phyloP scores from a whole-genome alignment of 2,113 vertebrate species.

The Urocolius indicus region DNA sequence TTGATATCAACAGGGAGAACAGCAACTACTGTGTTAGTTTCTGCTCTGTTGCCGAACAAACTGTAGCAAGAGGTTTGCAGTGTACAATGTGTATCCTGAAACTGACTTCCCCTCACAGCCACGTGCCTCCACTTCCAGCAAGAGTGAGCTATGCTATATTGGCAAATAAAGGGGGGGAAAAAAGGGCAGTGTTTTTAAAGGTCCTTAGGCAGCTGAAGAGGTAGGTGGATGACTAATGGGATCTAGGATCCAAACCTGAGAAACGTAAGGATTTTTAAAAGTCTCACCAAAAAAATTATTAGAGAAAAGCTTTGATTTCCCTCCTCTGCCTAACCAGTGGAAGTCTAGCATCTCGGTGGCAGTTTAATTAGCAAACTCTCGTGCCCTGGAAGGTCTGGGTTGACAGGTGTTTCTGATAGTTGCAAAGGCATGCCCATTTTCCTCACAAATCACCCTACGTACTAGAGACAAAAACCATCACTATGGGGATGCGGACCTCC shows the following conservation, averaged over 20 bases:
- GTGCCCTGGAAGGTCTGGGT: background rate
- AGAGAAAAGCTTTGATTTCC: background rate
- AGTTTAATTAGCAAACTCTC: background rate
- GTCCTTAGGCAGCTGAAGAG: conserved; percentile 18
- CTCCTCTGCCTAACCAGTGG: background rate
- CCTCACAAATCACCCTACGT: too few relatives aligned
- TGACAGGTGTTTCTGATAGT: background rate
- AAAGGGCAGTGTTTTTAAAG: background rate
- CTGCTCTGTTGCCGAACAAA: conserved; percentile 6
- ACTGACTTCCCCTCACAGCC: background rate
- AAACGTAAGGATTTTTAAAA: background rate
- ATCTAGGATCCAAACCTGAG: background rate
- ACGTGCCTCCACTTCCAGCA: background rate
- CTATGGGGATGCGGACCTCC: background rate
- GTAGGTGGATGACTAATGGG: background rate
- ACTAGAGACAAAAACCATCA: accelerated
- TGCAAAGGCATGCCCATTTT: background rate
- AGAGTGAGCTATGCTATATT: background rate
- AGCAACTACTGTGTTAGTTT: background rate
- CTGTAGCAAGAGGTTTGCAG: background rate
- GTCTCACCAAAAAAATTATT: background rate
- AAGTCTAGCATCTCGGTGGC: background rate
- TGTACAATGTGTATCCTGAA: background rate
- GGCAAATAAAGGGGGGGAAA: background rate
- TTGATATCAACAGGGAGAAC: background rate